Conservation (phyloP, 2,888 invertebrate genomes). For the Pristionchus japonicus region DNA sequence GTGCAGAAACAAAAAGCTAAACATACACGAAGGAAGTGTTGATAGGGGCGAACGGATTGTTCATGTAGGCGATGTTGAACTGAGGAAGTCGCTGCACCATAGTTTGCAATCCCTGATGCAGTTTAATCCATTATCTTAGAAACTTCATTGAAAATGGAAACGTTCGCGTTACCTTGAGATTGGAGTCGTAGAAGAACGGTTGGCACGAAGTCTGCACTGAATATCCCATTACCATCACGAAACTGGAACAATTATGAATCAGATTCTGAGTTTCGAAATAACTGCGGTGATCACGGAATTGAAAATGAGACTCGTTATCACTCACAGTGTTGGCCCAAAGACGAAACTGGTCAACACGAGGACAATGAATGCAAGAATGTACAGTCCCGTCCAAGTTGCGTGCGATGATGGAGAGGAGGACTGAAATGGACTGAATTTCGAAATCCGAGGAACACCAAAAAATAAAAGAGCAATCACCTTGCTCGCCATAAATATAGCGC, state of each 20-base stretch:
- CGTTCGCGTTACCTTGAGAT: background rate
- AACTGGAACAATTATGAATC: too few species aligned
- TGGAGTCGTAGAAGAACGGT: background rate
- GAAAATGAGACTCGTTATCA: background rate
- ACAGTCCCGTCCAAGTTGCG: background rate
- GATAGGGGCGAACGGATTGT: too few species aligned
- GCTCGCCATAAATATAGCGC: background rate
- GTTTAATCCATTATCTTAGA: background rate
- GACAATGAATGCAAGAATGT: background rate
- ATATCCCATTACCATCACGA: background rate
- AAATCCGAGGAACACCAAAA: too few species aligned
- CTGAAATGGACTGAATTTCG: background rate
- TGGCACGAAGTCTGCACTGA: background rate
- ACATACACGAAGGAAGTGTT: background rate
- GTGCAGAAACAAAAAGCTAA: background rate
- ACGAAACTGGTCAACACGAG: background rate
- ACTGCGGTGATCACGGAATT: background rate
- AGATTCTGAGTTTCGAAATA: background rate
- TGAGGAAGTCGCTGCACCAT: background rate
- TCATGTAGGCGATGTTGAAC: background rate
- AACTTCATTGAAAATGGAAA: background rate
- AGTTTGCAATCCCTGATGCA: background rate
- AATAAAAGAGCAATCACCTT: background rate
- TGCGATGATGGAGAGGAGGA: background rate
- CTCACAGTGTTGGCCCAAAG: background rate